These are phyloP conservation scores for Oncorhynchus clarkii DNA, from an alignment of 2,113 vertebrate species.

Conservation along the genomic window DNA sequence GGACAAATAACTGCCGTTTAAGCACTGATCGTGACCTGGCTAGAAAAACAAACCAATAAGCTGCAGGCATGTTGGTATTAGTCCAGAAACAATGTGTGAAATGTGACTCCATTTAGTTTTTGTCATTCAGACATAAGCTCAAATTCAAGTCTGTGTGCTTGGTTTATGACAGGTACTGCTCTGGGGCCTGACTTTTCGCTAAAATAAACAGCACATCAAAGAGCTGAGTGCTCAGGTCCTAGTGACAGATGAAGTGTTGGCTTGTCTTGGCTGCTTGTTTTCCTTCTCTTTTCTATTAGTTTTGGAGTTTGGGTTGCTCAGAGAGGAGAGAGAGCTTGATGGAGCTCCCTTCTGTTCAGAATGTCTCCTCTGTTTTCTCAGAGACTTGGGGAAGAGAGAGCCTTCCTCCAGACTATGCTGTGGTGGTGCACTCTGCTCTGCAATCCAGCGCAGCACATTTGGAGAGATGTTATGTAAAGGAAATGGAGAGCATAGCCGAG, in stretches of 20 bases:
- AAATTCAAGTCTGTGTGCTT: conserved; percentile 52
- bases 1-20: not conserved
- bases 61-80: conserved; percentile 9
- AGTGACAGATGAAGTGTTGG: conserved; percentile 45
- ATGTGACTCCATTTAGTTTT: conserved; percentile 26
- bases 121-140: conserved; percentile 33
- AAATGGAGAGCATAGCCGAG: conserved; percentile 75
- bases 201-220: conserved; percentile 63
- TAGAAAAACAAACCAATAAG: conserved; percentile 13
- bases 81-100: conserved; percentile 28
- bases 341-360: conserved; percentile 20
- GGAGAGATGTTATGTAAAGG: conserved; percentile 74
- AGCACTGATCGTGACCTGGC: conserved; percentile 11
- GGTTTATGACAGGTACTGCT: conserved; percentile 48
- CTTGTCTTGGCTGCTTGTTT: conserved; percentile 42
- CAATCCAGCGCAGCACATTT: conserved; percentile 70
- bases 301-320: conserved; percentile 14
- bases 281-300: conserved; percentile 30
- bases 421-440: conserved; percentile 36
- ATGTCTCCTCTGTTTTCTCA: conserved; percentile 29
- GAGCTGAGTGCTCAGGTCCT: conserved; percentile 36
- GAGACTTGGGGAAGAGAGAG: conserved; percentile 27
- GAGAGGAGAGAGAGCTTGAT: conserved; percentile 23
- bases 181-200: conserved; percentile 35
- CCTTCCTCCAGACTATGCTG: conserved; percentile 27